Evolutionary conservation across 2,888 invertebrate species (phyloP), one percentile per base, ranked within the genome.

Genomic region (Ferrisia virgata): DNA sequence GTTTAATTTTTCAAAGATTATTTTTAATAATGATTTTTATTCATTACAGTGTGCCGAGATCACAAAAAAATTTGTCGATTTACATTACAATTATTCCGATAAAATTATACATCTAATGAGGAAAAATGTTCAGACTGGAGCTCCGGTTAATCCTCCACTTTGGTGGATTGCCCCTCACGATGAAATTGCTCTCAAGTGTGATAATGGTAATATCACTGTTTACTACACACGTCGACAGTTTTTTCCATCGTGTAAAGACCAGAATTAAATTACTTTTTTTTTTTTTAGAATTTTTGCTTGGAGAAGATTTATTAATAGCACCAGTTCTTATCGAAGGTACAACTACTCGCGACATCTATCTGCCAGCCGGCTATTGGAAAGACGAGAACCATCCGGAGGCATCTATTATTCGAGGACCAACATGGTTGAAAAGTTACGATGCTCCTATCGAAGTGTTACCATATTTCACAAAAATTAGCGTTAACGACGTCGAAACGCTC

Each of bases 101-200:
- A 89, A 90, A 72, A 92, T 95, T 85, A 89, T 91, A 86, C 88
- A 90, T 3, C 92, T 92, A 0, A 93, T 94, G 91, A 87, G 91
- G 79, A 89, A 90, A 8, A 90, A 93, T 0, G 91, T 92, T 0
- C 86, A 87, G 4, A 89, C 91, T 2, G 95, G 94, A 18, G 90
- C 91, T 2, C 95, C 95, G 0, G 92, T 95, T 11, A 94, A 95
- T 89, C 90, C 93, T 2, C 96, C 96, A 0, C 90, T 96, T 69
- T 96, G 96, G 96, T 96, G 95, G 95, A 87, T 93, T 0, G 93
- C 92, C 86, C 95, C 95, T 0, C 88, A 87, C 0, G 93, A 95
- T 87, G 87, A 88, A 36, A 90, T 90, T 28, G 93, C 95, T 0
- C 89, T 89, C 43, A 88, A 87, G 36, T 88, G 90, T 85, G 89